Percentiles rank a stretch among this genome's conserved stretches.
Conservation (phyloP, 1,140 invertebrate genomes). For the Formica exsecta region DNA sequence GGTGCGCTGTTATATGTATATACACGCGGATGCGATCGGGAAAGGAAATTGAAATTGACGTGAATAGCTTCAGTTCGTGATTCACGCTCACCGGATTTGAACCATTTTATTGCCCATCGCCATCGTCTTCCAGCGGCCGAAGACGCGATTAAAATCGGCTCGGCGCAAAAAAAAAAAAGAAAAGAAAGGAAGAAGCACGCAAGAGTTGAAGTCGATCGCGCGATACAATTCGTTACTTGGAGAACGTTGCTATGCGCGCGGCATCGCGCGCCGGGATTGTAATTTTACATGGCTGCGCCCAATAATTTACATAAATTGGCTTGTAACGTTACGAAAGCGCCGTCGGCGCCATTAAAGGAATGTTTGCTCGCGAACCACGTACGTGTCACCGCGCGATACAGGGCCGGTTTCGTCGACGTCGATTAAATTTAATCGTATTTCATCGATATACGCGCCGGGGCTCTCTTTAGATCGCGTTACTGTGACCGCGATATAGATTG, state of each 20-base stretch:
- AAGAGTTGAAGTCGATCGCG: slow-evolving; percentile 40
- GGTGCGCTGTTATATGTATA: neutral
- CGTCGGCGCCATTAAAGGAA: slow-evolving; percentile 53
- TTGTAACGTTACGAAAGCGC: slow-evolving; percentile 55
- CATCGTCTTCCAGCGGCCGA: neutral
- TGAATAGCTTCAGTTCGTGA: slow-evolving; percentile 32
- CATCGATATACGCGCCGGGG: neutral
- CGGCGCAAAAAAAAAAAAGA: neutral
- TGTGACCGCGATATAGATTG: neutral
- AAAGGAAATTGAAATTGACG: slow-evolving; percentile 72
- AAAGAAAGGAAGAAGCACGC: neutral
- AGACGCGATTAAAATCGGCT: slow-evolving; percentile 48
- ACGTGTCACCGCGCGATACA: slow-evolving; percentile 49
- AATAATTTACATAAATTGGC: slow-evolving; percentile 60
- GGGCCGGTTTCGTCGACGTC: slow-evolving; percentile 13
- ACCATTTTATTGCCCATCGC: neutral
- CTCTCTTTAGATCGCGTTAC: slow-evolving; percentile 4
- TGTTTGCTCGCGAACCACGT: slow-evolving; percentile 46
- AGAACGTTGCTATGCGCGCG: slow-evolving; percentile 55
- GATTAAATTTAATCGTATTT: slow-evolving; percentile 36
- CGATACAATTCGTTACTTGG: slow-evolving; percentile 41
- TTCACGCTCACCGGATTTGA: slow-evolving; percentile 14
- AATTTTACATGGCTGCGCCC: slow-evolving; percentile 52
- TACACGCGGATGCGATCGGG: slow-evolving; percentile 24
- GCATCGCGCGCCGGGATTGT: slow-evolving; percentile 39